Evolutionary conservation across 2,888 invertebrate species (phyloP), one percentile per base, ranked within the genome.

Genomic region (Scaeva pyrastri): DNA sequence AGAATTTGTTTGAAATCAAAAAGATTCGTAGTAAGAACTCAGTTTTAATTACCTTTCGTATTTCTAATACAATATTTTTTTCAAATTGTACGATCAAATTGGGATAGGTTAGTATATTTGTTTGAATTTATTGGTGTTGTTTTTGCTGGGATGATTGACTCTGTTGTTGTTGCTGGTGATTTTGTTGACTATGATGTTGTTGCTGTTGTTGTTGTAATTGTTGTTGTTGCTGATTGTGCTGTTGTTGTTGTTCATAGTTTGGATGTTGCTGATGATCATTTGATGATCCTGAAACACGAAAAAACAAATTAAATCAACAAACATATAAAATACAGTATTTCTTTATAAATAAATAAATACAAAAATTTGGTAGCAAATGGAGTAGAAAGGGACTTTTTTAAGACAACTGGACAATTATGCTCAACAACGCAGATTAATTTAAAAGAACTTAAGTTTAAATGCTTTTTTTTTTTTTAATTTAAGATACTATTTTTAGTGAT

Each of bases 231-330:
- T 79, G 84, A 41, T 89, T 89, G 12, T 88, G 77, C n/a, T 85
- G 71, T 8, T 84, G 78, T 39, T 89, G 78, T 56, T 88, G 66
- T 19, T 89, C 83, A 21, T 82, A 75, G 52, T 72, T 72, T 52
- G 58, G 55, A 16, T 89, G 89, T 31, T 89, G 88, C 23, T 89
- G 89, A 66, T 87, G 87, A 62, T 82, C 87, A 39, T 66, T 60
- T 48, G 77, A 73, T 14, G 79, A 66, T 31, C 76, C 86, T 82
- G 43, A 31, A 31, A 31, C 0, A 31, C 6, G 31, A 26, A 26
- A 6, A 26, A 26, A 26, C 26, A 26, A 26, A 31, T 31, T 5
- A 3, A 31, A 31, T 31, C 6, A 26, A 26, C 26, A 26, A 26
- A 26, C 4, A 26, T 7, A 26, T 7, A 26, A 26, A 26, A 26